These are phyloP conservation scores for Tetrao urogallus DNA, from an alignment of 2,113 vertebrate species.

Conservation along the genomic window DNA sequence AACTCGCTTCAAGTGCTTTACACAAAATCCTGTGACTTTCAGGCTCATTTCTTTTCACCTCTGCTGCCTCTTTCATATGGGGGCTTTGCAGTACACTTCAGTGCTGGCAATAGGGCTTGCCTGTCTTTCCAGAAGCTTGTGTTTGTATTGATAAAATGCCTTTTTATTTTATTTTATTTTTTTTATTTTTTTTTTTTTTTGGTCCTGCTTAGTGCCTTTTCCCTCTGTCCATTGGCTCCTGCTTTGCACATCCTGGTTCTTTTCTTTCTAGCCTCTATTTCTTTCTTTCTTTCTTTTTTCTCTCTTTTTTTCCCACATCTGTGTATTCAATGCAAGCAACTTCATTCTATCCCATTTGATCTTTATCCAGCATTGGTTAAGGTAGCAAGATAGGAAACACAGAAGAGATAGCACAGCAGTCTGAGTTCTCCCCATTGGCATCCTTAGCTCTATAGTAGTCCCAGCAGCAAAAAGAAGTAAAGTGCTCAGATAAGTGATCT, in stretches of 20 bases:
- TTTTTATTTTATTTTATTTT: no score
- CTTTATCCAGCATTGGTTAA: background rate
- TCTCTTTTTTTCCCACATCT: background rate
- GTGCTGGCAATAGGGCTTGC: rapidly evolving
- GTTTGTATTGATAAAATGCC: background rate
- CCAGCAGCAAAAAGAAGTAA: background rate
- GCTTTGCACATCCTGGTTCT: background rate
- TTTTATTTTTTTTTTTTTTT: background rate
- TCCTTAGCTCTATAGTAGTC: background rate
- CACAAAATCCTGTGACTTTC: background rate
- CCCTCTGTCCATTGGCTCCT: background rate
- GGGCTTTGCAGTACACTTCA: background rate
- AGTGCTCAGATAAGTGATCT: background rate
- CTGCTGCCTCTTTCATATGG: background rate
- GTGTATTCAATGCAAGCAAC: rapidly evolving
- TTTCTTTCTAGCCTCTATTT: background rate
- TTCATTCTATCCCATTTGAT: background rate
- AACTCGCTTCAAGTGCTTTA: background rate
- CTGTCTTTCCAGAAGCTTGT: background rate
- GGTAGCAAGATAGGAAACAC: background rate
- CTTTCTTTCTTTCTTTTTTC: background rate
- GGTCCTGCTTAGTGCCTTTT: background rate
- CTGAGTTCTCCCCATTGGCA: rapidly evolving
- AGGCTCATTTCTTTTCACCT: background rate
- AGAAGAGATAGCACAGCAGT: background rate